These are phyloP conservation scores for Lepus europaeus DNA, from an alignment of 2,113 vertebrate species.

Conservation along the genomic window DNA sequence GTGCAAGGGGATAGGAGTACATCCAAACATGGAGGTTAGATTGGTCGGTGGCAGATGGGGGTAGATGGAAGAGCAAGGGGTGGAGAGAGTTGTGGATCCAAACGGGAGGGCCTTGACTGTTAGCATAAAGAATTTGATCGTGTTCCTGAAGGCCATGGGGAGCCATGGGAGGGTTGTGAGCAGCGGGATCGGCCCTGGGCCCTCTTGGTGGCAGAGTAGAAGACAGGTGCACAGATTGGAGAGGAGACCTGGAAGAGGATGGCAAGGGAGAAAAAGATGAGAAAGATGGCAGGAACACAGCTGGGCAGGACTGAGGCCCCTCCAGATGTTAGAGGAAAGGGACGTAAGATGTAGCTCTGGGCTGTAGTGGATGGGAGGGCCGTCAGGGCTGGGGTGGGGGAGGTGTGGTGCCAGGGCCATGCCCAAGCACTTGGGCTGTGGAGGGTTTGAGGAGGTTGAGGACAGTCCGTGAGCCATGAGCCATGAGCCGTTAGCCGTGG, in stretches of 20 bases:
- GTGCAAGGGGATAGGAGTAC: background rate
- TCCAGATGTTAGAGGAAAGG: background rate
- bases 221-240: background rate
- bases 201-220: background rate
- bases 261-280: background rate
- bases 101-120: background rate
- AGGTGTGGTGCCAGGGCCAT: background rate
- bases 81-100: background rate
- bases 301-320: background rate
- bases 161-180: background rate
- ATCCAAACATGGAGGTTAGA: background rate
- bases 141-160: background rate
- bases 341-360: background rate
- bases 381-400: background rate
- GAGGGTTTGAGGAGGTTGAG: background rate
- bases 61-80: background rate
- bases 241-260: background rate
- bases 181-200: background rate
- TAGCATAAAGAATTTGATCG: background rate
- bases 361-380: background rate
- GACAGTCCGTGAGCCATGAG: background rate
- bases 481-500: background rate
- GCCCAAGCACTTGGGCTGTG: background rate
- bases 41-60: too few species aligned
- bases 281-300: background rate